phyloP scores from a whole-genome alignment of 2,797 vertebrate genomes.

The Enteromius argenteus region DNA sequence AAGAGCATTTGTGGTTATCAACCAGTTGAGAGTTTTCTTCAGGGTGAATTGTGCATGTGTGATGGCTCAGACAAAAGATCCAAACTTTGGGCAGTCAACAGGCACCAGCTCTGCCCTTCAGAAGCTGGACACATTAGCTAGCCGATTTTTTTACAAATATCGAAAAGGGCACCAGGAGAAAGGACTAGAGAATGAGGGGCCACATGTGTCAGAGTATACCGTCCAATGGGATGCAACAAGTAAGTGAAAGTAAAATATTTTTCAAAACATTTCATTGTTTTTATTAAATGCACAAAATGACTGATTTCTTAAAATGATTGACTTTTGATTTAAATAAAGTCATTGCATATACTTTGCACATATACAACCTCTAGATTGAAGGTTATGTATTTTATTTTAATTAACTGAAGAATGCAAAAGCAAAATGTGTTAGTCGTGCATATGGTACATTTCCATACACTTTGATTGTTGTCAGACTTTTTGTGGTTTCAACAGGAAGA shows the following conservation, averaged over 20 bases:
- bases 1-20: slow-evolving; percentile 59
- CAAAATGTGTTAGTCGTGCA: slow-evolving; percentile 68
- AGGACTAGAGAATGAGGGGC: slow-evolving; percentile 82
- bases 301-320: background rate
- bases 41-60: slow-evolving; percentile 33
- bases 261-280: background rate
- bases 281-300: background rate
- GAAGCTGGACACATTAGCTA: slow-evolving; percentile 87
- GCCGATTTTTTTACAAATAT: slow-evolving; percentile 87
- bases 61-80: slow-evolving; percentile 90
- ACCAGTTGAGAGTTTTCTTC: slow-evolving; percentile 56
- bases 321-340: background rate
- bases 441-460: background rate
- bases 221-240: slow-evolving; percentile 88
- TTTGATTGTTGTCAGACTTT: slow-evolving; percentile 24
- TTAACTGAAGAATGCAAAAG: slow-evolving; percentile 54
- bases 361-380: background rate
- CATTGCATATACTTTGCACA: background rate
- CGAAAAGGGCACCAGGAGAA: slow-evolving; percentile 85
- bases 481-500: slow-evolving; percentile 61
- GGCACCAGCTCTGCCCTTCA: slow-evolving; percentile 81
- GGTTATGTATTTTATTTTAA: background rate
- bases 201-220: slow-evolving; percentile 84
- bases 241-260: slow-evolving; percentile 79
- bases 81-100: slow-evolving; percentile 68